Base-by-base conservation (phyloP, 2,113 vertebrate genomes). In the Procapra przewalskii region DNA sequence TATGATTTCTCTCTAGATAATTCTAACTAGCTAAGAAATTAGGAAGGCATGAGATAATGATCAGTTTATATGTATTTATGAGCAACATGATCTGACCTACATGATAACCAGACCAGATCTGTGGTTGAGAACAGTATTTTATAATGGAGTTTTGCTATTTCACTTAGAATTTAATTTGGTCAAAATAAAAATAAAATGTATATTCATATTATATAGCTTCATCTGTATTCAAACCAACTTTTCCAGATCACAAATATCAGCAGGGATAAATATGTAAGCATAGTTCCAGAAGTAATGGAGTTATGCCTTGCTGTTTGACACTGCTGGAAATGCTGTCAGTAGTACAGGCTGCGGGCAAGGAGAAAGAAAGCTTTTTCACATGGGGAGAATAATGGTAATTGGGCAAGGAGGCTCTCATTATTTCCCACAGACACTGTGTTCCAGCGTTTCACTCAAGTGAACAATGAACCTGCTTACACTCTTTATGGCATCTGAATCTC, bases 241-340 rank as follows among this genome's bases (percentile, higher is more conserved):
- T 79, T 60, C 31, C 87, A 91, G 87, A 95, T 92, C 89, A 86
- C 79, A 86, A 79, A 75, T 43, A 94, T 7, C 96, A 94, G 96
- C 91, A 88, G 91, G 98, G 94, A 80, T 95, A 96, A 98, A 48
- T 95, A 75, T n/a, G 52, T 93, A 95, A 92, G 91, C 90, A 79
- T 77, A 94, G 80, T 95, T 96, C 36, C 60, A 93, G 54, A 84
- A 96, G 75, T 94, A 92, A 98, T 93, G 86, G 97, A 94, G 95
- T 92, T 97, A 97, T 79, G 91, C 82, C 89, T 67, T 95, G 94
- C 94, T 93, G 97, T 88, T 89, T 88, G 84, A 75, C 97, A 96
- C 93, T 79, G 96, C 13, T 62, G 96, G 94, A 88, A 88, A 89
- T 52, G 43, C 80, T 43, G 92, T 83, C 83, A 89, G 62, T 90